Percentiles rank a stretch among this genome's conserved stretches.
Evolutionary conservation across 2,888 invertebrate species (phyloP).

Genomic region (Leptinotarsa peninsularis): DNA sequence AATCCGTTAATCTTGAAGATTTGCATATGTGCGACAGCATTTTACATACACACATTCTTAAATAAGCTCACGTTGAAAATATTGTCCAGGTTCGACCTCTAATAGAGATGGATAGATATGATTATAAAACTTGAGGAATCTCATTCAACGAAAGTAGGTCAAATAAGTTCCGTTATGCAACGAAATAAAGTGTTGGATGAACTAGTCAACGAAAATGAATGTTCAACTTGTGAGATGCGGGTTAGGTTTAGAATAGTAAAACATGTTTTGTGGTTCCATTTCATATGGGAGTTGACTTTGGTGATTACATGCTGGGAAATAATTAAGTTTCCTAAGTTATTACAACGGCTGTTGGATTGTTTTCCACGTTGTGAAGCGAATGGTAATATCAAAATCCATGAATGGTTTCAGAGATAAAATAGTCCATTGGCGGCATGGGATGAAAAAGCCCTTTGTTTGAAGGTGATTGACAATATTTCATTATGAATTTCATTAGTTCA

Average conservation of each 20-base stretch:
- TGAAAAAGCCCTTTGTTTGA: no score
- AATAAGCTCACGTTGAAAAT: background rate
- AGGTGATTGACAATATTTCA: no score
- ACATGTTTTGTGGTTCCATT: no score
- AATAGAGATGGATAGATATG: background rate
- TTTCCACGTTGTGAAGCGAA: no score
- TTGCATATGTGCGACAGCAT: background rate
- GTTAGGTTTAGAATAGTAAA: background rate
- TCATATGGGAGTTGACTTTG: no score
- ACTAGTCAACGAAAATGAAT: constrained; percentile 18
- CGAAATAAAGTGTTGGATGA: constrained; percentile 46
- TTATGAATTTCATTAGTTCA: no score
- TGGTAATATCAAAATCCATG: no score
- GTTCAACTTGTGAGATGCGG: background rate
- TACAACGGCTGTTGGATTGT: no score
- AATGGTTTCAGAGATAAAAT: no score
- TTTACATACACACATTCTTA: background rate
- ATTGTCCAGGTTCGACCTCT: background rate
- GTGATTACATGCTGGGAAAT: no score
- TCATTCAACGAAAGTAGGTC: constrained; percentile 35
- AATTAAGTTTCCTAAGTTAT: no score
- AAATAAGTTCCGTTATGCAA: constrained; percentile 36
- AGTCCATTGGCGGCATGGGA: no score
- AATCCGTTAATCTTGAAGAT: background rate
- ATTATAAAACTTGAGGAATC: constrained; percentile 17